Conservation (phyloP, 2,113 vertebrate species). For the Oncorhynchus masou region DNA sequence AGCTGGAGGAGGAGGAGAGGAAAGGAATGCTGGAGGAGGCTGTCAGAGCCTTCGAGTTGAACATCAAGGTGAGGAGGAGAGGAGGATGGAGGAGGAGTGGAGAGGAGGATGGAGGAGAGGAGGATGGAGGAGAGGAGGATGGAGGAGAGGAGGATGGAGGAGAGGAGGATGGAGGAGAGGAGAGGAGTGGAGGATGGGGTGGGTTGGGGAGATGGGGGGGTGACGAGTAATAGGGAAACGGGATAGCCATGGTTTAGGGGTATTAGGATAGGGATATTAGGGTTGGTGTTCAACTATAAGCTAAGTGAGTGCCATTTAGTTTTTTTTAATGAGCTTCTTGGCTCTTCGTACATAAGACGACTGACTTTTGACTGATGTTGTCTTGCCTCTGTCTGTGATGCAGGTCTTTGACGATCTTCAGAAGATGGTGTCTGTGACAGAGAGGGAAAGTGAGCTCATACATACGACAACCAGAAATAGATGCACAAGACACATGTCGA, state of each 20-base stretch:
- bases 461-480: background rate
- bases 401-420: constrained; percentile 75
- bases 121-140: too few species aligned
- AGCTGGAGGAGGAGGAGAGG: constrained; percentile 76
- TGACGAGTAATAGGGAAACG: too few species aligned
- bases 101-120: too few species aligned
- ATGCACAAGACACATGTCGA: background rate
- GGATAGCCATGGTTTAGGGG: too few species aligned
- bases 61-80: constrained; percentile 74
- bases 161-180: background rate
- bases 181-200: background rate
- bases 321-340: too few species aligned
- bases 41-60: constrained; percentile 79
- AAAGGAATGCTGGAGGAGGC: constrained; percentile 82
- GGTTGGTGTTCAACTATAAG: too few species aligned
- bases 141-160: too few species aligned
- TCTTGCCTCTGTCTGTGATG: background rate
- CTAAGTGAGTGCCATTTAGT: too few species aligned
- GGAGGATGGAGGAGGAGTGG: too few species aligned
- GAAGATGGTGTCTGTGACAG: constrained; percentile 50
- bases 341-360: too few species aligned
- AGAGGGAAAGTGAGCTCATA: constrained; percentile 23
- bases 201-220: too few species aligned
- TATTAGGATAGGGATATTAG: too few species aligned
- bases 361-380: background rate